Conservation (phyloP, 1,140 invertebrate genomes). For the Drosophila grimshawi region DNA sequence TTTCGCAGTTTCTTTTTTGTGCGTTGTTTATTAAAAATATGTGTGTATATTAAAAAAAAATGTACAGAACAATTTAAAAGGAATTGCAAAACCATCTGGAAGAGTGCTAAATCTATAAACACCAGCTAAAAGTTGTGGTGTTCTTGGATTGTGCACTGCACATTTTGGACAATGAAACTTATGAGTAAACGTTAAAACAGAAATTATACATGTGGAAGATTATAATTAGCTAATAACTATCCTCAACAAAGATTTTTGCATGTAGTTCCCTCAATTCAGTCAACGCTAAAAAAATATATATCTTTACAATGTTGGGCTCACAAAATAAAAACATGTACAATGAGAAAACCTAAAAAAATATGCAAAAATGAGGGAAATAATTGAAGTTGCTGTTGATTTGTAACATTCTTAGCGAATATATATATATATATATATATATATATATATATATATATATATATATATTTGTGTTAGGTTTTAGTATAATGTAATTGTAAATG, state of each 20-base stretch:
- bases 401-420: conserved; percentile 19
- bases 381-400: conserved; percentile 10
- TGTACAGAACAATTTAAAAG: conserved; percentile 49
- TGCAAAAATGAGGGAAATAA: conserved; percentile 30
- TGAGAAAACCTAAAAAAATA: conserved; percentile 25
- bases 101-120: conserved; percentile 43
- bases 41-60: conserved; percentile 4
- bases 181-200: conserved; percentile 44
- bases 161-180: conserved; percentile 21
- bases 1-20: conserved; percentile 19
- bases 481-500: conserved; percentile 23
- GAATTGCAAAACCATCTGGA: conserved; percentile 21
- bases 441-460: conserved; percentile 30
- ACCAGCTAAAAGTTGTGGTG: background rate
- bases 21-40: conserved; percentile 34
- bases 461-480: conserved; percentile 23
- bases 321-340: conserved; percentile 35
- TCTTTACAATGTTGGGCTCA: conserved; percentile 11
- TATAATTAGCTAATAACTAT: conserved; percentile 61
- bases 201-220: conserved; percentile 56
- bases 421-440: conserved; percentile 17
- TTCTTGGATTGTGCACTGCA: conserved; percentile 45
- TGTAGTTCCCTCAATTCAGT: conserved; percentile 50
- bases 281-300: conserved; percentile 38
- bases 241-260: conserved; percentile 52